These are phyloP conservation scores for Temnothorax curvispinosus DNA, from an alignment of 1,140 invertebrate genomes.

Conservation along the genomic window DNA sequence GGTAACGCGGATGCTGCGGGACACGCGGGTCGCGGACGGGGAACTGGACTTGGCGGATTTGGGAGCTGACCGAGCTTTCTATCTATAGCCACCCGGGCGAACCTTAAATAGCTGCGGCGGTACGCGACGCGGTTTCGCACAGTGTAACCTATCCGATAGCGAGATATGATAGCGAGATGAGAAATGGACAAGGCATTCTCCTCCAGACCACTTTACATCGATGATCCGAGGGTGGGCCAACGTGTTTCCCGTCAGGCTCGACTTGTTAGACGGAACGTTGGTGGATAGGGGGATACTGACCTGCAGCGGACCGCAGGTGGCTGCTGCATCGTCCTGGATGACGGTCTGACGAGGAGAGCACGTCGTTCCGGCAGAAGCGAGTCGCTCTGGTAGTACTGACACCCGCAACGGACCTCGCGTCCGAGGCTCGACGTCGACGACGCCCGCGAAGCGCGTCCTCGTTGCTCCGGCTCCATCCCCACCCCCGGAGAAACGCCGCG, in stretches of 20 bases:
- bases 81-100: constrained; percentile 84
- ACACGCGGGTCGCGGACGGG: constrained; percentile 29
- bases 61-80: constrained; percentile 81
- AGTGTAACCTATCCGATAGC: constrained; percentile 62
- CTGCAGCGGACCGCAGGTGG: constrained; percentile 72
- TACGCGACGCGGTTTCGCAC: constrained; percentile 57
- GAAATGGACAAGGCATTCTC: background rate
- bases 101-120: constrained; percentile 83
- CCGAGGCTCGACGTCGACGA: constrained; percentile 88
- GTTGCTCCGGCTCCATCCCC: constrained; percentile 81
- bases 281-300: constrained; percentile 65
- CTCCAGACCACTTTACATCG: background rate
- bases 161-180: background rate
- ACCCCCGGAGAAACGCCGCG: constrained; percentile 54
- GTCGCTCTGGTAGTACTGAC: constrained; percentile 93
- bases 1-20: constrained; percentile 8
- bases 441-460: constrained; percentile 85
- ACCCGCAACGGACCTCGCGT: constrained; percentile 92
- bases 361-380: constrained; percentile 91
- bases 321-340: constrained; percentile 75
- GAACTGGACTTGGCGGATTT: constrained; percentile 73
- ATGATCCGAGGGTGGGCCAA: background rate
- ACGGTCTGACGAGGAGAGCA: constrained; percentile 86
- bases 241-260: background rate
- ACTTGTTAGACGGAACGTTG: background rate